Conservation (phyloP, 2,113 vertebrate species). For the Neopipo cinnamomea region DNA sequence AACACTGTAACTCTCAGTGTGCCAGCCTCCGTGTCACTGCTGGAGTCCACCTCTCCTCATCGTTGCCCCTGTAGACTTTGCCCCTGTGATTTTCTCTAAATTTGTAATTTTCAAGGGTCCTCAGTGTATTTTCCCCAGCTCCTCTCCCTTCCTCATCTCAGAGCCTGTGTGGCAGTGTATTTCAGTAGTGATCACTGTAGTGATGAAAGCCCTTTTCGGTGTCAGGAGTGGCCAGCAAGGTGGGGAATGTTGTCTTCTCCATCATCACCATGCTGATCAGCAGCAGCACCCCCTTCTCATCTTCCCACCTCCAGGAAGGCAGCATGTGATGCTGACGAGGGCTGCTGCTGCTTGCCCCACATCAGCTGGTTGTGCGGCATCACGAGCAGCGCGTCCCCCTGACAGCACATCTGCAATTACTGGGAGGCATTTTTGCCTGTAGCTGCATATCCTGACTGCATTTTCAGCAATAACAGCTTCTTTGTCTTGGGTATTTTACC, state of each 20-base stretch:
- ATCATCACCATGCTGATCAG: rapidly evolving
- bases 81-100: neutral
- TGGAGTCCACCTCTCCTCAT: neutral
- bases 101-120: neutral
- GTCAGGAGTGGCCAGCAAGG: rapidly evolving
- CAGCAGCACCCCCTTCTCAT: neutral
- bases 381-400: neutral
- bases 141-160: rapidly evolving
- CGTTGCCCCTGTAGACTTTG: neutral
- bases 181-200: neutral
- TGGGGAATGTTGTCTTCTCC: neutral
- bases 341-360: neutral
- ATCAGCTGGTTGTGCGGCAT: neutral
- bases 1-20: rapidly evolving
- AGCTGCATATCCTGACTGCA: neutral
- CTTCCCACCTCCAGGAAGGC: neutral
- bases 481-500: neutral
- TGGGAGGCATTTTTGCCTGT: neutral
- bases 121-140: neutral
- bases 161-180: neutral
- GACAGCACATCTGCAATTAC: neutral
- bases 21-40: rapidly evolving
- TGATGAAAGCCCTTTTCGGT: neutral
- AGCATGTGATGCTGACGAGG: neutral
- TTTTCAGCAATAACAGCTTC: neutral